Evolutionary conservation across 2,888 invertebrate species (phyloP).

Genomic region (Tinea semifulvella): DNA sequence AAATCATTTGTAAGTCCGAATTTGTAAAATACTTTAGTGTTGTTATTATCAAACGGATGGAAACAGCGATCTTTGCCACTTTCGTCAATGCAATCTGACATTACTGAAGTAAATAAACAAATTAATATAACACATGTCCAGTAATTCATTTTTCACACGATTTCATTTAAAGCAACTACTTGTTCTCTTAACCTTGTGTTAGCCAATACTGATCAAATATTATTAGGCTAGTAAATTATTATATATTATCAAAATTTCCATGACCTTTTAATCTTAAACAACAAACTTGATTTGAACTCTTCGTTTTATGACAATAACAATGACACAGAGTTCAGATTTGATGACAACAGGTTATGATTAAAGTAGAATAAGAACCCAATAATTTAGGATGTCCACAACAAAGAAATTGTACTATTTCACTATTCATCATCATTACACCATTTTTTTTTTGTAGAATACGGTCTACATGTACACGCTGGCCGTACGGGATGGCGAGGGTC

Average conservation of each 20-base stretch:
- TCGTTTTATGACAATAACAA: no score
- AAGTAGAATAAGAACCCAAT: no score
- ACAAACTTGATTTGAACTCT: not conserved
- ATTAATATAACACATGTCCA: not conserved
- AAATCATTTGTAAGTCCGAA: not conserved
- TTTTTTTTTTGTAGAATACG: no score
- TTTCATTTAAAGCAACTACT: no score
- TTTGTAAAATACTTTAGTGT: slow-evolving; percentile 3
- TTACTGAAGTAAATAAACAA: not conserved
- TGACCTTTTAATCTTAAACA: slow-evolving; percentile 1
- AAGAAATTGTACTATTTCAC: no score
- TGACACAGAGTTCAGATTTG: no score
- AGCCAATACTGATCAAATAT: not conserved
- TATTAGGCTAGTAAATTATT: not conserved
- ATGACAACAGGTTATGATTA: no score
- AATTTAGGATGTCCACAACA: no score
- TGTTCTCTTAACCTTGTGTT: not conserved
- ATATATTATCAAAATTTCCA: not conserved
- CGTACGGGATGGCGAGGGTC: no score
- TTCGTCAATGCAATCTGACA: not conserved
- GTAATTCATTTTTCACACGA: no score
- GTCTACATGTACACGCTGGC: no score
- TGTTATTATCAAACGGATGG: slow-evolving; percentile 3
- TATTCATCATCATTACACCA: no score
- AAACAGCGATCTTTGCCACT: not conserved